Evolutionary conservation across 92 coral and sea anemone genomes (phyloP), one percentile per base, ranked within the genome.

Genomic region (Epizoanthus stellaris): DNA sequence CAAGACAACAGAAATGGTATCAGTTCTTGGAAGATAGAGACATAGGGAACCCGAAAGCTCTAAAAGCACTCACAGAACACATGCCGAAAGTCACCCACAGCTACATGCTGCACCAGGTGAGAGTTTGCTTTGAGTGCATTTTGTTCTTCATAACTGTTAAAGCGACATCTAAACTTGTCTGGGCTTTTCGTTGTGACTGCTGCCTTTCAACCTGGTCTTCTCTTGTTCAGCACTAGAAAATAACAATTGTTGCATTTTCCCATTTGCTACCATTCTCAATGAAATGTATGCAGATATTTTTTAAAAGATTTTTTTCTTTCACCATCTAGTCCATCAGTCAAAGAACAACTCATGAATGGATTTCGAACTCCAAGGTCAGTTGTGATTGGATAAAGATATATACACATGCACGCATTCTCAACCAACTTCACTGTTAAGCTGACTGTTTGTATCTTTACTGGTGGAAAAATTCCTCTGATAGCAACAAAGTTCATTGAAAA

Each of bases 21-120:
- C 99, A 95, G 82, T 97, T 95, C 88, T 88, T 97, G 60, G 99
- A 97, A 86, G 96, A 94, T 81, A 89, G 99, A 54, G 99, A 95
- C 83, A 92, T 94, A 45, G 99, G 99, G 66, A 97, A 97, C 71
- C 91, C 90, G 74, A 97, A 97, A 83, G 98, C 98, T 59, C 91
- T 97, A 53, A 97, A 97, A 73, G 99, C 99, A 42, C 82, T 97
- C 57, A 97, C 99, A 67, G 99, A 97, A 67, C 99, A 97, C 87
- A 97, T 97, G 99, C 97, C 97, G 45, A 96, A 95, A 70, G 98
- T 96, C 49, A 97, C 99, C n/a, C 99, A 97, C 80, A 97, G 98
- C 89, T 97, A 97, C 68, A 97, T 97, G 99, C 87, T 97, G 23
- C 99, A 97, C 82, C 97, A 93, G 97, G 99, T 97, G 85, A 47